Evolutionary conservation across 2,113 vertebrate genomes (phyloP), one percentile per base, ranked within the genome.

Genomic region (Merops nubicus): DNA sequence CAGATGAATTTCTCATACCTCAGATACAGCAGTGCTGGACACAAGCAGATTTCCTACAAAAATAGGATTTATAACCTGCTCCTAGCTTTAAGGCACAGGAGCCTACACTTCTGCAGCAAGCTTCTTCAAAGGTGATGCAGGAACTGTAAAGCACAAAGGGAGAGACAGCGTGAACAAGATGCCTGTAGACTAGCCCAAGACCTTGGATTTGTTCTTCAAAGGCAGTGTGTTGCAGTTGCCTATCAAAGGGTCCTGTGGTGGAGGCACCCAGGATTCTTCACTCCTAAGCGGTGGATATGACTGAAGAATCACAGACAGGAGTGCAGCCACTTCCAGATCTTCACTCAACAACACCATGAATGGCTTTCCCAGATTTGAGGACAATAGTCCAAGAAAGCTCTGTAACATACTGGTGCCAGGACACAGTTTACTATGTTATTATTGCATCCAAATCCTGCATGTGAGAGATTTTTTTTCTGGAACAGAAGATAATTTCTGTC

Each of bases 151-250:
- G 48, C 20, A 48, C 1, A 0, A 59, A 85, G 29, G 20, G 36
- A 73, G 38, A 85, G 53, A 47, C 0, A 0, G 0, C 31, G 8
- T 18, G 8, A 82, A 33, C 11, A 60, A 8, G 0, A 82, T 34
- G 28, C n/a, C 23, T 70, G 12, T 4, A 78, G 50, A n/a, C 14
- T 20, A 78, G 18, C 18, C 6, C 38, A 69, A 29, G 45, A 51
- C 34, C 26, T 36, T 59, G 43, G 14, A 59, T 29, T 70, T 63
- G 19, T 16, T 76, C 67, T 64, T 85, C 67, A 80, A 88, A 43
- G 13, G 28, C 53, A 93, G 43, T 12, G n/a, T 76, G 92, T 60
- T 60, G 38, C 42, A 56, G 36, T 34, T 45, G 29, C 15, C 38
- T 59, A 21, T 8, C n/a, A 48, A 88, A 62, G 1, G 6, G 17